These are phyloP conservation scores for Fopius arisanus DNA, from an alignment of 1,140 invertebrate genomes.

Conservation along the genomic window DNA sequence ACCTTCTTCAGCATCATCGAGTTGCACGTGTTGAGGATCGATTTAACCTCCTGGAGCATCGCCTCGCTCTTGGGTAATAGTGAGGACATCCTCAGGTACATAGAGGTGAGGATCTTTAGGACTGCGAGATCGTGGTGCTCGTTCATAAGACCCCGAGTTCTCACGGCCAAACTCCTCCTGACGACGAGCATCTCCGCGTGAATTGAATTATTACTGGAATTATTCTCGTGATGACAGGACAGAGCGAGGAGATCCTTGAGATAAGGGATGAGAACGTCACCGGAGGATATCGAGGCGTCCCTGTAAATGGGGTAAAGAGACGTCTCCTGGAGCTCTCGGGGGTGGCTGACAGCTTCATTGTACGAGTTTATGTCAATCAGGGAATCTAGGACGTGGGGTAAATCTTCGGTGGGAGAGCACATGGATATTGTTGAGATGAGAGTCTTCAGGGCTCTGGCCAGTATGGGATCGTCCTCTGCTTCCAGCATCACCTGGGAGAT, in stretches of 20 bases:
- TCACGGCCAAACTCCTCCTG: conserved; percentile 15
- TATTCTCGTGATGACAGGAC: conserved; percentile 30
- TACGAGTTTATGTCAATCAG: conserved; percentile 17
- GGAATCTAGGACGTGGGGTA: neutral
- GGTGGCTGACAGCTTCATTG: conserved; percentile 18
- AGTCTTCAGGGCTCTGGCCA: conserved; percentile 18
- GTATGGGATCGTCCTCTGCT: conserved; percentile 7
- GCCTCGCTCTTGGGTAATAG: conserved; percentile 18
- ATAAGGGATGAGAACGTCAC: conserved; percentile 36
- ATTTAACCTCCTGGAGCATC: conserved; percentile 32
- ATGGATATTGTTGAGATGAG: neutral
- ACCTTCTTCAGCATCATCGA: conserved; percentile 47
- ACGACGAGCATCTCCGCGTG: neutral
- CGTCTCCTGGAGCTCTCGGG: conserved; percentile 27
- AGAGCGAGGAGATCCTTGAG: conserved; percentile 39
- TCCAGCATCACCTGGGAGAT: neutral
- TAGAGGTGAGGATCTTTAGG: conserved; percentile 43
- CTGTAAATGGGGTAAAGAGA: conserved; percentile 45
- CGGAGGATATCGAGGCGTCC: conserved; percentile 41
- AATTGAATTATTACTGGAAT: neutral
- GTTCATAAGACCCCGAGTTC: conserved; percentile 32
- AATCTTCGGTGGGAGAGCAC: neutral
- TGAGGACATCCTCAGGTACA: conserved; percentile 31
- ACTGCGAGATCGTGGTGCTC: conserved; percentile 47
- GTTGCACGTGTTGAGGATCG: conserved; percentile 31